These are phyloP conservation scores for Drosophila imparisetae DNA, from an alignment of 2,888 invertebrate species.

Conservation along the genomic window DNA sequence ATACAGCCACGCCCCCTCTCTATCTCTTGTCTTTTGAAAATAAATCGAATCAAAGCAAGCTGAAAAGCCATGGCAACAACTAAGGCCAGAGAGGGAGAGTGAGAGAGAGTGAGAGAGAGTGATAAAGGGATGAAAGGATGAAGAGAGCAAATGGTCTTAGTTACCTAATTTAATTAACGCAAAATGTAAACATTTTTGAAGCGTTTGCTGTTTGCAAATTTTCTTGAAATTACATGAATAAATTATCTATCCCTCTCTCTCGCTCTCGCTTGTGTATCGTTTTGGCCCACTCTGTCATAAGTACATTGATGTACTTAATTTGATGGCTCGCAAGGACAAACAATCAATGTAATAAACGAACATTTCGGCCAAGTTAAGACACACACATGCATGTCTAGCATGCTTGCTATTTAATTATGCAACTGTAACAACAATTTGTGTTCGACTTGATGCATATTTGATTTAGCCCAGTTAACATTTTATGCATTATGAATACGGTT, in stretches of 20 bases:
- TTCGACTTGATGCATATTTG: constrained; percentile 1
- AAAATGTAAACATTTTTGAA: constrained; percentile 55
- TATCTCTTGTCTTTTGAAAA: constrained; percentile 4
- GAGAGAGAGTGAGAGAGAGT: not conserved
- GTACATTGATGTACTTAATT: not conserved
- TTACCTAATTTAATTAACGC: constrained; percentile 68
- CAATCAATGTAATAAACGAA: constrained; percentile 27
- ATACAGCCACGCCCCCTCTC: no score
- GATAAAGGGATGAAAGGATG: not conserved
- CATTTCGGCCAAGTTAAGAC: constrained; percentile 1
- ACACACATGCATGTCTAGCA: not conserved
- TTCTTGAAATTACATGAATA: constrained; percentile 30
- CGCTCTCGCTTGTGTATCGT: not conserved
- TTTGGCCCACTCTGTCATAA: not conserved
- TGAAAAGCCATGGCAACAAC: constrained; percentile 44
- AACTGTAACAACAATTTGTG: not conserved
- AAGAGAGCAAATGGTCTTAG: constrained; percentile 25
- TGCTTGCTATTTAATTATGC: constrained; percentile 21
- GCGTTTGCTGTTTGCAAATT: constrained; percentile 16
- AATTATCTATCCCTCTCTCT: not conserved
- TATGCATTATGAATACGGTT: not conserved
- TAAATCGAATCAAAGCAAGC: constrained; percentile 56
- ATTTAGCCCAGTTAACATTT: not conserved
- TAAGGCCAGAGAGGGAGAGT: not conserved
- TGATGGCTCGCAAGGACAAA: constrained; percentile 10